A percentile compares a stretch with the other conserved stretches of the same genome.
Conservation (phyloP, 2,888 invertebrate genomes). For the Rhabditophanes sp. region DNA sequence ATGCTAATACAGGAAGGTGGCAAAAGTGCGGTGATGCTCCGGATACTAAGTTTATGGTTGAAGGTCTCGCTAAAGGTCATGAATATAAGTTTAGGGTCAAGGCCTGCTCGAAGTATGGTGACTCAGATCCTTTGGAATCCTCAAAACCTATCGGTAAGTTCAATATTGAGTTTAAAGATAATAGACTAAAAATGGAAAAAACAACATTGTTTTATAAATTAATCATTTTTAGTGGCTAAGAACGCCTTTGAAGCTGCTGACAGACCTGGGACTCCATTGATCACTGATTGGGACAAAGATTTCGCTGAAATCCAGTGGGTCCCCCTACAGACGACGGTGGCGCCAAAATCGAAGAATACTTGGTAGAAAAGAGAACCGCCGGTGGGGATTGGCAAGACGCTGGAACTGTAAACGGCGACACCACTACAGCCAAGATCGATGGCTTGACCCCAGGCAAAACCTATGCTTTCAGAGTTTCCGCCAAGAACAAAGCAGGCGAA, state of each 20-base stretch:
- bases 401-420: constrained; percentile 62
- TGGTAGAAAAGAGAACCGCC: constrained; percentile 86
- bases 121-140: constrained; percentile 48
- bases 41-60: constrained; percentile 52
- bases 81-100: constrained; percentile 61
- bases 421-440: constrained; percentile 67
- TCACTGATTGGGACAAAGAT: constrained; percentile 45
- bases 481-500: constrained; percentile 76
- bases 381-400: constrained; percentile 88
- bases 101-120: constrained; percentile 52
- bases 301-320: constrained; percentile 44
- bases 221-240: too few species aligned
- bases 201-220: too few species aligned
- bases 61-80: constrained; percentile 69
- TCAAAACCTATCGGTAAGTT: constrained; percentile 44
- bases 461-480: constrained; percentile 70
- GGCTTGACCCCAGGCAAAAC: constrained; percentile 81
- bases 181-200: too few species aligned
- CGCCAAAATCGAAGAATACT: constrained; percentile 54
- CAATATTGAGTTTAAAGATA: too few species aligned
- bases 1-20: constrained; percentile 46
- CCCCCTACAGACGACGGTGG: constrained; percentile 44
- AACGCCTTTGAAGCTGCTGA: constrained; percentile 48
- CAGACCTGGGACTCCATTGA: constrained; percentile 47
- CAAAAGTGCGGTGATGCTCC: constrained; percentile 37